Evolutionary conservation across 2,888 invertebrate species (phyloP), one percentile per base, ranked within the genome.

Genomic region (Ypsolopha scabrella): DNA sequence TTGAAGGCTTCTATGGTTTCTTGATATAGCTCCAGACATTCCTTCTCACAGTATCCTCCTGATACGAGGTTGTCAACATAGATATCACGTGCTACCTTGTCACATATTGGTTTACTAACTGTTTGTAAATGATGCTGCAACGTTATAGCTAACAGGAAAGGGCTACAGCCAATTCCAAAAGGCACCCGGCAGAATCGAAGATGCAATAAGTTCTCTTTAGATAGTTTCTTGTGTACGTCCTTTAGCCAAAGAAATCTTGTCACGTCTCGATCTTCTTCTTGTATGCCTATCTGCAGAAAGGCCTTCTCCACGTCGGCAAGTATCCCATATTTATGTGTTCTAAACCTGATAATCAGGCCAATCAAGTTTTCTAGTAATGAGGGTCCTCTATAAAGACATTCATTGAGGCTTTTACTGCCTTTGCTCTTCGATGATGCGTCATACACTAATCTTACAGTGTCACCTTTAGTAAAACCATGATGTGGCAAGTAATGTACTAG

Each of bases 401-500:
- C 50, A 51, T 48, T 48, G 35, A 51, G 11, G 41, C 44, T 44
- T 33, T 43, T 48, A 34, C 48, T 33, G 35, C 46, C 35, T 43
- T 48, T 54, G 37, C 38, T 2, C 14, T 52, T 52, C 39, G 48
- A 37, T 50, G 51, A 50, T 33, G 48, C 44, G 44, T 52, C 46
- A 44, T 38, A 52, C 35, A 52, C 46, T 10, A 43, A 37, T 1
- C 45, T 11, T 7, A 39, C 24, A 34, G 41, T 52, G 9, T 49
- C 45, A 1, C 48, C 51, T n/a, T 38, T 34, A 46, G 45, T 7
- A 33, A 14, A n/a, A 51, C 41, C 41, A 36, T 61, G 60, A 35
- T 55, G 56, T 9, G 61, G 54, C 3, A 61, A 41, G 36, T 60
- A 60, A 46, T 59, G 59, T 9, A 57, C 7, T 3, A 52, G 52